These are phyloP conservation scores for Pipistrellus pygmaeus DNA, from an alignment of 2,797 vertebrate species.

Conservation along the genomic window DNA sequence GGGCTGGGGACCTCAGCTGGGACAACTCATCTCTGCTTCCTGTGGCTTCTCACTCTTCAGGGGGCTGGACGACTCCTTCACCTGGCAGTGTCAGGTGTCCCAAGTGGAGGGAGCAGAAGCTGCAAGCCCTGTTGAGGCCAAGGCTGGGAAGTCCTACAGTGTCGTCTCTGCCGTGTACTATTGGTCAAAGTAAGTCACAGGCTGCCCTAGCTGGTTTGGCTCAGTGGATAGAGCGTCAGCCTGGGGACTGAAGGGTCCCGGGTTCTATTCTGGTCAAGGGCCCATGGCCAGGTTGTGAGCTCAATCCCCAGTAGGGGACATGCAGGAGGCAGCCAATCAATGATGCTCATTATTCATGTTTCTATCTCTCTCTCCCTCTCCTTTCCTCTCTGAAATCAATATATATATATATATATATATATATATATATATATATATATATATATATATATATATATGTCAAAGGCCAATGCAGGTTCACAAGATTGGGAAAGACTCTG, in stretches of 20 bases:
- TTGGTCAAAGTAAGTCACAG: neutral
- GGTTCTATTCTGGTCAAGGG: too few species aligned
- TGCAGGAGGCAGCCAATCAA: too few species aligned
- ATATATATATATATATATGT: neutral
- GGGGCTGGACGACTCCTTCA: neutral
- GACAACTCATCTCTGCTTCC: neutral
- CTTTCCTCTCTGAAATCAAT: too few species aligned
- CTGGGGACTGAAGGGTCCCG: too few species aligned
- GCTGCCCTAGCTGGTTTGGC: too few species aligned
- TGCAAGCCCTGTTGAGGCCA: fast-evolving
- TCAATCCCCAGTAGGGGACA: too few species aligned
- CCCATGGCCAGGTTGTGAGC: too few species aligned
- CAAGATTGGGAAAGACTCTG: neutral
- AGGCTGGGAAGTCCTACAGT: neutral
- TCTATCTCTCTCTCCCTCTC: too few species aligned
- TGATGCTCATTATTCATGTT: too few species aligned
- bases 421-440: too few species aligned
- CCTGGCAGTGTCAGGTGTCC: neutral
- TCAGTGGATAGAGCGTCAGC: too few species aligned
- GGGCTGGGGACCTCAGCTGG: neutral
- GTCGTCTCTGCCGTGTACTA: fast-evolving
- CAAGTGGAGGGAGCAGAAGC: neutral
- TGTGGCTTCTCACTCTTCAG: neutral
- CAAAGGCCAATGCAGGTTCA: neutral
- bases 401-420: neutral